These are phyloP conservation scores for Empidonax traillii DNA, from an alignment of 2,113 vertebrate genomes.

Conservation along the genomic window DNA sequence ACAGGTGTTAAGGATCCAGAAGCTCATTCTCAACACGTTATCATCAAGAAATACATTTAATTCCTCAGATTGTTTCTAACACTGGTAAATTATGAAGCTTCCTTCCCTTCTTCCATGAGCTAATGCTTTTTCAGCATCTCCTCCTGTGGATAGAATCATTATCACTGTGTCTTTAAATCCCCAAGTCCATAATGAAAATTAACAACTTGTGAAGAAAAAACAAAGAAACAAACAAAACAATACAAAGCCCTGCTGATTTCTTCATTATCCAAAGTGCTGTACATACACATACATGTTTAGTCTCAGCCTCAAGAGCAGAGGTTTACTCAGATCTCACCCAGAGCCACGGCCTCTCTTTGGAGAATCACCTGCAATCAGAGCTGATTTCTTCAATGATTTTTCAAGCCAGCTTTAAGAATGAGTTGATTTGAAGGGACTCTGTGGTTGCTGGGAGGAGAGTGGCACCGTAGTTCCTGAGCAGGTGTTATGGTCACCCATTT, in stretches of 20 bases:
- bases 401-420: not conserved
- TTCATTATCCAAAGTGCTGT: not conserved
- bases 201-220: not conserved
- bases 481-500: not conserved
- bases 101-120: not conserved
- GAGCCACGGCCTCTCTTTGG: not conserved
- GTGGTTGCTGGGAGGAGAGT: not conserved
- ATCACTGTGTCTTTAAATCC: not conserved
- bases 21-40: not conserved
- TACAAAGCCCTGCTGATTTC: not conserved
- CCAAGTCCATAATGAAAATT: not conserved
- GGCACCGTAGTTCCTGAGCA: not conserved
- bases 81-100: not conserved
- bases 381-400: not conserved
- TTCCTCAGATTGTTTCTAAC: not conserved
- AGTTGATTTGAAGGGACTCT: not conserved
- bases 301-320: not conserved
- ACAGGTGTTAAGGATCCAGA: not conserved
- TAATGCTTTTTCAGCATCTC: not conserved
- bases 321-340: not conserved
- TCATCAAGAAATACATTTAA: not conserved
- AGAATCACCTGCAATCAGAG: not conserved
- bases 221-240: not conserved
- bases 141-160: not conserved
- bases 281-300: not conserved